phyloP scores from a whole-genome alignment of 2,888 invertebrate genomes.

The Drepana falcataria region DNA sequence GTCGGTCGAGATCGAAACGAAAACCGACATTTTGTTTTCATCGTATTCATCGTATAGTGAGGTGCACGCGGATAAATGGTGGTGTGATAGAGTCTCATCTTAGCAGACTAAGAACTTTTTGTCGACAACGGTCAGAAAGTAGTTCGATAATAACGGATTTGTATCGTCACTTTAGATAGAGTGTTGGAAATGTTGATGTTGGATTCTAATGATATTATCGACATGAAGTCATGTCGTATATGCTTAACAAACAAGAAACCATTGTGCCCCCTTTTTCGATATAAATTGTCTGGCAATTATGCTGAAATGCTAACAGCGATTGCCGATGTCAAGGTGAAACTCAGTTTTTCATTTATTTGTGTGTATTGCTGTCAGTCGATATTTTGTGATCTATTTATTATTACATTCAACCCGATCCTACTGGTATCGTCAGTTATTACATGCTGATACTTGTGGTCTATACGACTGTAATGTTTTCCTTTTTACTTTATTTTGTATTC shows the following conservation, averaged over 20 bases:
- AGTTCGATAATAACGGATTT: conserved; percentile 9
- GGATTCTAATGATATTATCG: conserved; percentile 41
- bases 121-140: conserved; percentile 2
- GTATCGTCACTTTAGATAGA: conserved; percentile 33
- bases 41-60: not conserved
- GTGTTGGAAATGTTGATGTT: conserved; percentile 37
- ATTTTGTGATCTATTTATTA: not conserved
- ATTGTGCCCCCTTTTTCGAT: conserved; percentile 66
- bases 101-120: not conserved
- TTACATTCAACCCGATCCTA: too few relatives aligned
- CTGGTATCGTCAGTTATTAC: too few relatives aligned
- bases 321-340: conserved; percentile 64
- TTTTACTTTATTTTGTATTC: too few relatives aligned
- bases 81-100: not conserved
- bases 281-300: conserved; percentile 71
- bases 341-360: conserved; percentile 8
- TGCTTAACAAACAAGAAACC: conserved; percentile 64
- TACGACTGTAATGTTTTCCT: too few relatives aligned
- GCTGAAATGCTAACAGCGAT: conserved; percentile 74
- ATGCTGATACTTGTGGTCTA: too few relatives aligned
- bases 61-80: not conserved
- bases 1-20: too few relatives aligned
- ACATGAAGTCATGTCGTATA: conserved; percentile 67
- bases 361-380: not conserved
- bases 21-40: too few relatives aligned